Evolutionary conservation across 2,797 vertebrate species (phyloP), one percentile per base, ranked within the genome.

Genomic region (Percopsis omiscomaycus): DNA sequence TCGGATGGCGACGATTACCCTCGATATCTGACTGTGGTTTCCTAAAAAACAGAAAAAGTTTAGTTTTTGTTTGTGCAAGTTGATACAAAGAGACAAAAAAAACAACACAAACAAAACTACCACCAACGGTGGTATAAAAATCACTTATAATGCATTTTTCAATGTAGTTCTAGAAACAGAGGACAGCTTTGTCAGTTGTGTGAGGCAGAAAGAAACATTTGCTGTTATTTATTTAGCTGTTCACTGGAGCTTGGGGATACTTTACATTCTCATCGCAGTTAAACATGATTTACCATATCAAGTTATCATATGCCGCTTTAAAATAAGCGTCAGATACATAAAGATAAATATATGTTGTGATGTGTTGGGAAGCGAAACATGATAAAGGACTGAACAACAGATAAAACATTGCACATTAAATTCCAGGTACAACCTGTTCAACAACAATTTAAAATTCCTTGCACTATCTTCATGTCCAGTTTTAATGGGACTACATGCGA

Each of bases 21-120:
- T 93, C 45, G 97, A 97, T 79, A 99, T 95, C 89, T 98, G 98
- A 86, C 97, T 98, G 93, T 98, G 94, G 89, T 99, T 98, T 86
- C 93, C 97, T 99, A 27, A 27, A 3, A 12, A 15, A 37, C 5
- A 27, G 54, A 42, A 42, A 42, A 42, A 42, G 37, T 42, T 42
- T 42, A 42, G 37, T 9, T 42, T 42, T 42, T 42, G 37, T 10
- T 42, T 42, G 37, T 42, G 37, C 5, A 42, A 9, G 8, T 42
- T 42, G 37, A 42, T 42, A 42, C 37, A 42, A 42, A 42, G 22
- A 22, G 22, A 22, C 22, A 22, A 22, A 22, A 22, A 22, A 22
- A 22, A 22, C 22, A 22, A 22, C 22, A 22, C 22, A 22, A 22
- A 22, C 22, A 22, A 22, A 22, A 22, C 22, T 22, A 22, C 22